A percentile compares a stretch with the other conserved stretches of the same genome.
These are phyloP conservation scores for Spongilla lacustris DNA, from an alignment of 37 sponge, comb jelly and placozoan species.

Conservation along the genomic window DNA sequence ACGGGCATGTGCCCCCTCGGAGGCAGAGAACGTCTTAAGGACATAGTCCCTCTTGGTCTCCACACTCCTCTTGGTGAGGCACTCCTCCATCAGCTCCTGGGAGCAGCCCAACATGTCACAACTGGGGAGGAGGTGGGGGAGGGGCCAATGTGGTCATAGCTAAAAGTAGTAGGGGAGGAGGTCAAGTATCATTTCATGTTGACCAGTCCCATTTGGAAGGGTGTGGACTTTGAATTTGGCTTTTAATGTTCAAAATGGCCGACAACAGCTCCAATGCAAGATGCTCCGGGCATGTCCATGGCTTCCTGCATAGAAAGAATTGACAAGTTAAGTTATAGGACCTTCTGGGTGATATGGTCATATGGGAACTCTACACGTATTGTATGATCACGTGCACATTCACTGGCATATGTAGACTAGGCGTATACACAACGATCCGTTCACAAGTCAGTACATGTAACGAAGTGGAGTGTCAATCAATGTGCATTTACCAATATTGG, in stretches of 20 bases:
- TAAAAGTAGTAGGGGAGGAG: no score
- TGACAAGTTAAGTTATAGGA: no score
- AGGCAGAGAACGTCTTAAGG: constrained; percentile 56
- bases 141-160: background rate
- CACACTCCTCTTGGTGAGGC: constrained; percentile 74
- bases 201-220: constrained; percentile 56
- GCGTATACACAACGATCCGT: no score
- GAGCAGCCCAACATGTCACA: constrained; percentile 77
- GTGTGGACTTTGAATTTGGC: constrained; percentile 56
- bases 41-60: constrained; percentile 78
- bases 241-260: constrained; percentile 77
- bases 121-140: constrained; percentile 9
- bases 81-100: constrained; percentile 53
- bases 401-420: no score
- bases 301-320: constrained; percentile 85
- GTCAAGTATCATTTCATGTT: constrained; percentile 9
- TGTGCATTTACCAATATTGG: no score
- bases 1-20: constrained; percentile 70
- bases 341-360: no score
- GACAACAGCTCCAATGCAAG: constrained; percentile 80
- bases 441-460: no score
- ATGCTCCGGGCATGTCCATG: constrained; percentile 70
- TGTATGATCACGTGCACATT: no score
- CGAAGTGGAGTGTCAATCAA: no score
- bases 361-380: no score